Base-by-base conservation (phyloP, 2,888 invertebrate species). In the Eupithecia abbreviata region DNA sequence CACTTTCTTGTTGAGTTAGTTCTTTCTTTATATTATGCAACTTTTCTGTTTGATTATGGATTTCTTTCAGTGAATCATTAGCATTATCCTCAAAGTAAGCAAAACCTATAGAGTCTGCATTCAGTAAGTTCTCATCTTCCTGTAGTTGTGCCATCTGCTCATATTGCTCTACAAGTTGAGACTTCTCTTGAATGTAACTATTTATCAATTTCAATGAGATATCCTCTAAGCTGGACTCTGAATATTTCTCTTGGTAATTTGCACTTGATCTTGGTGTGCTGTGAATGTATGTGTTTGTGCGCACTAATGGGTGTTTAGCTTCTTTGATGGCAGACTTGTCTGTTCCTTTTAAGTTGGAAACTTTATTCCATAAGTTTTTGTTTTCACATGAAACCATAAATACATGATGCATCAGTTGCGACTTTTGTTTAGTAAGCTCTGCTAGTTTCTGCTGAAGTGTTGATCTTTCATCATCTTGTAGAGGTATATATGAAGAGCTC, bases 351-450 rank as follows among this genome's bases (percentile, higher is more conserved):
- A 93, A 80, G 15, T 96, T 96, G 6, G 97, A 96, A 75, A 98
- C 93, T 85, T 97, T 96, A 76, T 95, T 96, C 98, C 98, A 98
- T 66, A 98, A 90, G 81, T 97, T 97, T 85, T 97, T 96, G 88
- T 98, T 98, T 90, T 98, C 98, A 84, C 96, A 96, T 4, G 97
- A 97, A 12, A 98, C 97, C 97, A 98, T 97, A 84, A 96, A 96
- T 49, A 98, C 96, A 86, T 97, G 97, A 87, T 97, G 97, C 83
- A 96, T 96, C 0, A 98, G 91, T 86, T 97, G 97, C 0, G 96
- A 96, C 86, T 97, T 98, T 87, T 98, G 97, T 84, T 97, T 96
- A 15, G 95, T 96, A 75, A 98, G 91, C 80, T 97, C 96, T 41
- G 96, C 96, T 42, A 98, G 95, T 89, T 96, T 96, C 81, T 96